phyloP scores from a whole-genome alignment of 2,797 vertebrate genomes.

The Sebastes miniatus region DNA sequence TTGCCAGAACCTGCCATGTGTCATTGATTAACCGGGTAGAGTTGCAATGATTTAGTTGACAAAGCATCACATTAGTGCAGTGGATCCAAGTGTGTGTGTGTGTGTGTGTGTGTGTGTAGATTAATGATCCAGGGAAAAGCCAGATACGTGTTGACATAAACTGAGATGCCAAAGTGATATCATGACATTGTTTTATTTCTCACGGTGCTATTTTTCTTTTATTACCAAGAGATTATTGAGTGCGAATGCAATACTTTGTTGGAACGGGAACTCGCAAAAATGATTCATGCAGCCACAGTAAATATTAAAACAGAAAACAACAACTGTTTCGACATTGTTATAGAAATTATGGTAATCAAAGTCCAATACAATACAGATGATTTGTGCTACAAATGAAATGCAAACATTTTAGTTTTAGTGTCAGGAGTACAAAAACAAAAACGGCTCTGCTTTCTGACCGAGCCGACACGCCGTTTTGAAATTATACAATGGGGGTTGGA shows the following conservation, averaged over 20 bases:
- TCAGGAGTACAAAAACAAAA: constrained; percentile 1
- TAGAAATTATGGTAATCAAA: not conserved
- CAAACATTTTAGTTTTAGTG: not conserved
- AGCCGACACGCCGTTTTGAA: not conserved
- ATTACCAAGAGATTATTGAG: constrained; percentile 30
- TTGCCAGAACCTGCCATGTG: constrained; percentile 79
- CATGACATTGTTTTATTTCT: constrained; percentile 59
- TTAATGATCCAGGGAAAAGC: constrained; percentile 66
- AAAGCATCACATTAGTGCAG: constrained; percentile 73
- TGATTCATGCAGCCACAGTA: constrained; percentile 35
- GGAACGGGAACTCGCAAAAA: not conserved
- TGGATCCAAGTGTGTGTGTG: constrained; percentile 52
- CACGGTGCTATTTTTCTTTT: constrained; percentile 35
- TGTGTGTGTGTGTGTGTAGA: constrained; percentile 61
- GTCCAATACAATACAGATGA: not conserved
- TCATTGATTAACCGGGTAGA: constrained; percentile 76
- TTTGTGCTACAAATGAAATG: not conserved
- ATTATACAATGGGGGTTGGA: constrained; percentile 6
- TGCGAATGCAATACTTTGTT: constrained; percentile 5
- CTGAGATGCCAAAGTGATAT: constrained; percentile 56
- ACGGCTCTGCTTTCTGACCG: not conserved
- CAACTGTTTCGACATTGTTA: not conserved
- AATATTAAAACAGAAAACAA: constrained; percentile 15
- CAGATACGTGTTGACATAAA: constrained; percentile 63
- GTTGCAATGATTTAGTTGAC: constrained; percentile 77